Conservation (phyloP, 2,113 vertebrate genomes). For the Corythornis madagascariensis region DNA sequence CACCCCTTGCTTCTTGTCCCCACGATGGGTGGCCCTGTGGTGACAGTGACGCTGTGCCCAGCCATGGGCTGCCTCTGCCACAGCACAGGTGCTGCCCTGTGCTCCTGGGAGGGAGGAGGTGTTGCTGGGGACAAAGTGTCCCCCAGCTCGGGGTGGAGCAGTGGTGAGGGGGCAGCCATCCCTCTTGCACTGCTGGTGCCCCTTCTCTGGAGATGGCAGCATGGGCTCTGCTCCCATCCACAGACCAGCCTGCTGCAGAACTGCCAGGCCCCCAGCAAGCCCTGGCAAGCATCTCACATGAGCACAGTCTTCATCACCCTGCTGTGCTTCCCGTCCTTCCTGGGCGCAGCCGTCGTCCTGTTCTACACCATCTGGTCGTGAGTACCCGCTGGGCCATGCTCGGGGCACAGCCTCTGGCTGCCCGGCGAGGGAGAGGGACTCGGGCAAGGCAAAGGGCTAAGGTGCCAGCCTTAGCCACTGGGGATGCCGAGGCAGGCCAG, state of each 20-base stretch:
- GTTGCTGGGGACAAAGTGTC: not conserved
- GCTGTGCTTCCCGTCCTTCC: conserved; percentile 93
- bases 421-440: too few relatives aligned
- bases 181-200: rapidly evolving
- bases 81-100: not conserved
- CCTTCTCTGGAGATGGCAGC: not conserved
- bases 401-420: rapidly evolving
- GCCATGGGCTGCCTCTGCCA: not conserved
- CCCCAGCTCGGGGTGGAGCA: rapidly evolving
- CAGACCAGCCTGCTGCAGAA: conserved; percentile 93
- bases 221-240: not conserved
- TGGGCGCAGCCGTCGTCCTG: conserved; percentile 84
- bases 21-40: rapidly evolving
- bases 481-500: not conserved
- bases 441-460: not conserved
- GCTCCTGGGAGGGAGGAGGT: not conserved
- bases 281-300: conserved; percentile 92
- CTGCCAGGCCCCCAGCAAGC: conserved; percentile 89
- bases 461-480: not conserved
- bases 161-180: not conserved
- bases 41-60: not conserved
- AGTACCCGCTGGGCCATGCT: conserved; percentile 7
- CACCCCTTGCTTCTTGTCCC: rapidly evolving
- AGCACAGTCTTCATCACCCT: conserved; percentile 89
- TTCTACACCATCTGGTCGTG: conserved; percentile 93